Evolutionary conservation across 2,113 vertebrate species (phyloP), one percentile per base, ranked within the genome.

Genomic region (Lampris incognitus): DNA sequence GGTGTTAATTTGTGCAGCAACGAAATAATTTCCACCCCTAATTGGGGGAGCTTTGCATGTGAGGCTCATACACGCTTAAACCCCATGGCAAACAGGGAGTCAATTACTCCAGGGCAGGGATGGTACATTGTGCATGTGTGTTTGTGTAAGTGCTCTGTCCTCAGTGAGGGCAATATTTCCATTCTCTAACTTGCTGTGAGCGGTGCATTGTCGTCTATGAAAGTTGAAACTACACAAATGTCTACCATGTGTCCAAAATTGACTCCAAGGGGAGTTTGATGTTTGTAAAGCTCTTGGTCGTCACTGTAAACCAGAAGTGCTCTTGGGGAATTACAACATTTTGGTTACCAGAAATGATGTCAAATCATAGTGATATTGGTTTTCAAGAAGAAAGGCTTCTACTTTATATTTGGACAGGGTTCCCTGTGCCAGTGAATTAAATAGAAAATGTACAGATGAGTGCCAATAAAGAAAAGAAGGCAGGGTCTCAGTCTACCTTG

Each of bases 21-120:
- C 54, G 2, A 72, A 91, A 89, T 90, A 0, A 91, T 88, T 91
- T 87, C 87, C 85, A 84, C 59, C 9, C 64, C 63, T 86, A 83
- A 87, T 66, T 83, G 82, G 59, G 55, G 69, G 76, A 79, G 46
- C 5, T 9, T 77, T 72, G 84, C 76, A 82, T 77, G 75, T 70
- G 62, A 55, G 42, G 10, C 70, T 72, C 62, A 62, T 71, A 75
- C 2, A n/a, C 58, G 61, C 65, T 63, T 37, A 49, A 69, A 57
- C 57, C 69, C 60, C 55, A 63, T 24, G 68, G 66, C 77, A 77
- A 88, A 87, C 76, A 62, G 61, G 49, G 39, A 67, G 72, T 46
- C 42, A 61, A 50, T 84, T 57, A 52, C 66, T 24, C 3, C 38
- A 24, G 73, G 51, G 61, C 39, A 46, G 37, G 73, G 36, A 51